A percentile compares a stretch with the other conserved stretches of the same genome.
Evolutionary conservation across 2,888 invertebrate genomes (phyloP).

Genomic region (Hirtodrosophila alboralis): DNA sequence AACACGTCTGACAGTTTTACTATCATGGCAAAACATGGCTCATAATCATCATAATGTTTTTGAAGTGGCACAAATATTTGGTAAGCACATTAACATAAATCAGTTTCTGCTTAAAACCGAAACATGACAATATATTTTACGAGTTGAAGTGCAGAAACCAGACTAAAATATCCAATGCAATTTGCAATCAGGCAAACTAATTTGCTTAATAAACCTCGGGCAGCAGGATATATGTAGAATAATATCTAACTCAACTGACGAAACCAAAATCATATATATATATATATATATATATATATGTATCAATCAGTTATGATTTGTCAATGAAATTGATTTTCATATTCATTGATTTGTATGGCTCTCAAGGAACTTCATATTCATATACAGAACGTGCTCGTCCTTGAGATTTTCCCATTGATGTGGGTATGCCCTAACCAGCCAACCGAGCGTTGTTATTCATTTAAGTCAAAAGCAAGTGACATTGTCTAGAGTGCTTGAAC

Average conservation of each 20-base stretch:
- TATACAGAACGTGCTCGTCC: conserved; percentile 53
- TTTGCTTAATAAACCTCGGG: conserved; percentile 49
- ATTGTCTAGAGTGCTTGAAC: conserved; percentile 29
- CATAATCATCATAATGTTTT: conserved; percentile 68
- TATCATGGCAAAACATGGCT: conserved; percentile 67
- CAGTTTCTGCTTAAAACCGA: conserved; percentile 44
- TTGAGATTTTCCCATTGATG: conserved; percentile 41
- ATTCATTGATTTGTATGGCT: conserved; percentile 44
- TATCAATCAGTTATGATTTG: conserved; percentile 24
- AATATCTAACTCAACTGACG: conserved; percentile 30
- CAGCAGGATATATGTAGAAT: background rate
- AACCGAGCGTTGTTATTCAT: conserved; percentile 54
- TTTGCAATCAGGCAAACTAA: conserved; percentile 55
- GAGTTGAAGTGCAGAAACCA: conserved; percentile 6
- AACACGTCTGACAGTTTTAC: conserved; percentile 74
- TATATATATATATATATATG: conserved; percentile 6
- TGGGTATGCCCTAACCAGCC: conserved; percentile 29
- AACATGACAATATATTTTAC: conserved; percentile 37
- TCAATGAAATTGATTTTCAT: conserved; percentile 49
- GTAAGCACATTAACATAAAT: conserved; percentile 67
- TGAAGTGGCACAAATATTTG: conserved; percentile 69
- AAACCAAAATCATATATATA: conserved; percentile 29
- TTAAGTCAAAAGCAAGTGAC: conserved; percentile 60
- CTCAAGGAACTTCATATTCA: conserved; percentile 52
- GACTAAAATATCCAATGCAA: conserved; percentile 15